These are phyloP conservation scores for Latheticus oryzae DNA, from an alignment of 2,888 invertebrate genomes.

Conservation along the genomic window DNA sequence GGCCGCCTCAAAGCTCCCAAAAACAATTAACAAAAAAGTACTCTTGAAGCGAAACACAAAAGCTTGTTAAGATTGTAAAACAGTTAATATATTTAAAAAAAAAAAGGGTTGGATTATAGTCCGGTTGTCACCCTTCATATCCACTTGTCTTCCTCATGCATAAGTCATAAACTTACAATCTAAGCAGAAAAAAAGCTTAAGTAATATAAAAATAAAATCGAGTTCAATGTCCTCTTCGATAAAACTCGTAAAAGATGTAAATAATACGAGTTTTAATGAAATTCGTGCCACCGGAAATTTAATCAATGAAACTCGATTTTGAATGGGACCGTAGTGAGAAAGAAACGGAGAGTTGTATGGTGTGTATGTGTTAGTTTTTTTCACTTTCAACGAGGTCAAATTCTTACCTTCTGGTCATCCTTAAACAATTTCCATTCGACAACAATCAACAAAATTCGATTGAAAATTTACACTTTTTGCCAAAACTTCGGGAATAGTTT, in stretches of 20 bases:
- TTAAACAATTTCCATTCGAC: background rate
- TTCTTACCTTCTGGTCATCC: slow-evolving; percentile 31
- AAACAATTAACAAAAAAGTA: too few relatives aligned
- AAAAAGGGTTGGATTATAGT: slow-evolving; percentile 27
- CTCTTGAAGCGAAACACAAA: too few relatives aligned
- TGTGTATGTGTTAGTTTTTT: slow-evolving; percentile 26
- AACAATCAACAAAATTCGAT: slow-evolving; percentile 5
- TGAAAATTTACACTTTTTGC: slow-evolving; percentile 18
- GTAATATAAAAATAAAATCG: too few relatives aligned
- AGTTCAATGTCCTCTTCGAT: too few relatives aligned
- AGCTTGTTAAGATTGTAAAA: too few relatives aligned
- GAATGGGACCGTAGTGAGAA: slow-evolving; percentile 37
- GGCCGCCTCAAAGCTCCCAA: too few relatives aligned
- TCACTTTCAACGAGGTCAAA: slow-evolving; percentile 18
- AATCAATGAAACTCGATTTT: slow-evolving; percentile 42
- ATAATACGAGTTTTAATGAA: slow-evolving; percentile 24
- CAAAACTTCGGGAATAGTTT: too few relatives aligned
- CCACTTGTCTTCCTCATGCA: slow-evolving; percentile 40
- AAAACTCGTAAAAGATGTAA: slow-evolving; percentile 12
- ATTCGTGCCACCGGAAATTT: slow-evolving; percentile 31
- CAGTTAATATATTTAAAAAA: slow-evolving; percentile 20
- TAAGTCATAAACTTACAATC: slow-evolving; percentile 39
- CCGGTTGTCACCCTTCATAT: slow-evolving; percentile 36
- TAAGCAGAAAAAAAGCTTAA: too few relatives aligned
- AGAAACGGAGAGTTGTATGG: slow-evolving; percentile 23